Percentiles rank a stretch among this genome's conserved stretches.
Evolutionary conservation across 2,888 invertebrate species (phyloP).

Genomic region (Pyrochroa serraticornis): DNA sequence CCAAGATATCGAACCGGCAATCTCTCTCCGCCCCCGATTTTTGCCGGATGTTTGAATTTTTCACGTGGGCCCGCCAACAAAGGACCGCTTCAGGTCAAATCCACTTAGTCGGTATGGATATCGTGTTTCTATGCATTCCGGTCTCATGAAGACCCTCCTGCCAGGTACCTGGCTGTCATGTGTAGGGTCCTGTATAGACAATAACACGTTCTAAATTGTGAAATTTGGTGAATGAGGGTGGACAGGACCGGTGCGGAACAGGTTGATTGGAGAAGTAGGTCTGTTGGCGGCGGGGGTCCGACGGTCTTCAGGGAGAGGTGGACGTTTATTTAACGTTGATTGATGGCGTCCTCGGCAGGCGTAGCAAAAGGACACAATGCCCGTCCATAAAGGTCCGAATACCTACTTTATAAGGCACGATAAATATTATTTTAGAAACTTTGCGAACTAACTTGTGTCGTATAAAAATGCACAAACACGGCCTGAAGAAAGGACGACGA

Average conservation of each 20-base stretch:
- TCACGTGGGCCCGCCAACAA: no score
- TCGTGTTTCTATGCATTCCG: neutral
- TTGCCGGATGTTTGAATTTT: no score
- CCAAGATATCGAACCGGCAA: no score
- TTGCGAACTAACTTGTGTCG: constrained; percentile 47
- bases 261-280: constrained; percentile 3
- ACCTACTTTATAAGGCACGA: constrained; percentile 28
- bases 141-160: neutral
- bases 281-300: neutral
- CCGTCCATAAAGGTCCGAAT: constrained; percentile 4
- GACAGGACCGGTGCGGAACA: neutral
- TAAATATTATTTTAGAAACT: constrained; percentile 56
- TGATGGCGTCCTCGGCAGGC: constrained; percentile 34
- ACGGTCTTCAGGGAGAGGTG: constrained; percentile 36
- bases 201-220: neutral
- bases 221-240: constrained; percentile 5
- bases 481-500: constrained; percentile 33
- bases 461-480: constrained; percentile 55
- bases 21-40: no score
- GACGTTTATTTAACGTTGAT: constrained; percentile 44
- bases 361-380: constrained; percentile 1
- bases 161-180: constrained; percentile 1
- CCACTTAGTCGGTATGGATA: neutral
- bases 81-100: neutral
- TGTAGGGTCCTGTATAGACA: neutral